Conservation (phyloP, 2,888 invertebrate species). For the Eumacrocentrus americanus region DNA sequence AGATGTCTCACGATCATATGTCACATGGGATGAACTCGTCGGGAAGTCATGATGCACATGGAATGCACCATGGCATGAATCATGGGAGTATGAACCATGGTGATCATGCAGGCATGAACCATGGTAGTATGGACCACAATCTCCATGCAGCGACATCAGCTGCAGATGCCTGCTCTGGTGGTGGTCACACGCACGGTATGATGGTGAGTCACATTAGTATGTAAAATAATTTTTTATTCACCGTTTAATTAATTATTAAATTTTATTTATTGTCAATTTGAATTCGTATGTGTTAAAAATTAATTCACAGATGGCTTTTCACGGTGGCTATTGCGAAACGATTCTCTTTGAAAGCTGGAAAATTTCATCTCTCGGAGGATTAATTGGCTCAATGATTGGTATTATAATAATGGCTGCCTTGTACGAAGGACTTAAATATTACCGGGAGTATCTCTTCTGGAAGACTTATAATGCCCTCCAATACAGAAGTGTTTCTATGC, state of each 20-base stretch:
- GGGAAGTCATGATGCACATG: constrained; percentile 35
- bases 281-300: background rate
- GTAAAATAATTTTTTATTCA: background rate
- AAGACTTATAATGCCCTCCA: constrained; percentile 84
- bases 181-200: constrained; percentile 52
- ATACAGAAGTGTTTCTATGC: constrained; percentile 83
- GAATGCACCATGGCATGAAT: constrained; percentile 28
- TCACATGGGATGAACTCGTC: constrained; percentile 43
- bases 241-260: constrained; percentile 2
- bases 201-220: constrained; percentile 45
- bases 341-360: constrained; percentile 86
- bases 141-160: constrained; percentile 20
- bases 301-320: constrained; percentile 71
- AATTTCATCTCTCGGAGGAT: constrained; percentile 74
- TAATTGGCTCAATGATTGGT: constrained; percentile 88
- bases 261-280: no score
- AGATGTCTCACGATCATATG: constrained; percentile 48
- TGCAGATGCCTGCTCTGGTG: constrained; percentile 27
- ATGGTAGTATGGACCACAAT: constrained; percentile 40
- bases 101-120: constrained; percentile 38
- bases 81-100: constrained; percentile 36
- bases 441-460: constrained; percentile 77
- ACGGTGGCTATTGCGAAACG: constrained; percentile 77
- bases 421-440: constrained; percentile 96
- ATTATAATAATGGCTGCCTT: constrained; percentile 91